Conservation (phyloP, 2,113 vertebrate species). For the Triplophysa tibetana region DNA sequence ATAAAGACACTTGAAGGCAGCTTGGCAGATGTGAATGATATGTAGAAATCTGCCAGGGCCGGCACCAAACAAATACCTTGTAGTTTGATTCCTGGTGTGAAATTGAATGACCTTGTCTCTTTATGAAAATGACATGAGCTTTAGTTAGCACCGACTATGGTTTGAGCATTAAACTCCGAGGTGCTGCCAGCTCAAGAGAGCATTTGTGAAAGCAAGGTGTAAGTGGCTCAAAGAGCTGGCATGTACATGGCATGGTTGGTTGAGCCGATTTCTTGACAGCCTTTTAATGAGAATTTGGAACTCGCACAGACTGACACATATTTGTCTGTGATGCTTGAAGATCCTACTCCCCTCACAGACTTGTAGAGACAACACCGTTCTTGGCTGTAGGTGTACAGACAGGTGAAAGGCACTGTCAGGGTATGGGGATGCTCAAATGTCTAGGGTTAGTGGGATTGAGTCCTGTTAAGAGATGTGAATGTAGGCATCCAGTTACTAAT, state of each 20-base stretch:
- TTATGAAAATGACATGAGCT: slow-evolving; percentile 41
- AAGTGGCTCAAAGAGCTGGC: slow-evolving; percentile 45
- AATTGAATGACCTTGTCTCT: slow-evolving; percentile 15
- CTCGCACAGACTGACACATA: not conserved
- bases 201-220: slow-evolving; percentile 41
- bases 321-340: not conserved
- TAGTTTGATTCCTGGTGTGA: not conserved
- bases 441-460: not conserved
- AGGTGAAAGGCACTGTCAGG: not conserved
- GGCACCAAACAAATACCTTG: not conserved
- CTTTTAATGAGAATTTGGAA: slow-evolving; percentile 32
- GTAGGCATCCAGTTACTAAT: not conserved
- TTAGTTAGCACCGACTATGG: slow-evolving; percentile 36
- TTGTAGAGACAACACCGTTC: not conserved
- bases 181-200: slow-evolving; percentile 35
- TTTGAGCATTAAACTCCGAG: slow-evolving; percentile 41
- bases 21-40: slow-evolving; percentile 1
- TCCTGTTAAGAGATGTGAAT: not conserved
- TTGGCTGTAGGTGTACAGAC: not conserved
- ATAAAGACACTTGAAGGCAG: not conserved
- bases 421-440: not conserved
- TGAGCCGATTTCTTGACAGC: slow-evolving; percentile 26
- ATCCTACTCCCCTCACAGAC: not conserved
- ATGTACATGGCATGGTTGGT: slow-evolving; percentile 15
- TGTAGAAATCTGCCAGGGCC: not conserved